Conservation (phyloP, 2,113 vertebrate genomes). For the Siphamia tubifer region DNA sequence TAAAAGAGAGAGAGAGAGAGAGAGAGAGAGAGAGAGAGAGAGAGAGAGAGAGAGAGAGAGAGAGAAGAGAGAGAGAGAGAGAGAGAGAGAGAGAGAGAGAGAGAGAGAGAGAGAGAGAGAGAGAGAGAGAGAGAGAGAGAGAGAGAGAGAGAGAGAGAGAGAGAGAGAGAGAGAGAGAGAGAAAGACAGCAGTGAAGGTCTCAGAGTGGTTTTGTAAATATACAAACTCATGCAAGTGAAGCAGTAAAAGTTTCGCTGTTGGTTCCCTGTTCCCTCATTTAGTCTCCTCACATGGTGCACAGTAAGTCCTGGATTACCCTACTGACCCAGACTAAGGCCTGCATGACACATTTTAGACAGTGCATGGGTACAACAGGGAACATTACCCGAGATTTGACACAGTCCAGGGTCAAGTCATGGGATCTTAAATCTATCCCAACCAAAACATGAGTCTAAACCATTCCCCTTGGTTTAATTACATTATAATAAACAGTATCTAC, state of each 20-base stretch:
- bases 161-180: too few relatives aligned
- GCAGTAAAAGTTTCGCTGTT: not conserved
- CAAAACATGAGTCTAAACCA: not conserved
- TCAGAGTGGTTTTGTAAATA: not conserved
- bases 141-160: too few relatives aligned
- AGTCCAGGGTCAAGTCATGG: not conserved
- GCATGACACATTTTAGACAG: not conserved
- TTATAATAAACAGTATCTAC: not conserved
- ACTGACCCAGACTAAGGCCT: slow-evolving; percentile 24
- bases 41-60: too few relatives aligned
- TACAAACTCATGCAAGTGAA: not conserved
- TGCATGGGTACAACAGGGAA: not conserved
- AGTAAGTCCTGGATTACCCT: slow-evolving; percentile 37
- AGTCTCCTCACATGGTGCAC: slow-evolving; percentile 42
- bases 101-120: too few relatives aligned
- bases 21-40: too few relatives aligned
- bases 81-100: too few relatives aligned
- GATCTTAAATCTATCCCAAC: not conserved
- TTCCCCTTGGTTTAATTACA: not conserved
- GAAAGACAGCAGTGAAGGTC: too few relatives aligned
- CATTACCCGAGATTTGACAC: not conserved
- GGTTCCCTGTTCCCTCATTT: not conserved
- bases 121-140: too few relatives aligned
- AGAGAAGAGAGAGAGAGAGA: too few relatives aligned
- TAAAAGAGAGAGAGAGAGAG: too few relatives aligned